phyloP scores from a whole-genome alignment of 2,797 vertebrate species.

The Acanthopagrus latus region DNA sequence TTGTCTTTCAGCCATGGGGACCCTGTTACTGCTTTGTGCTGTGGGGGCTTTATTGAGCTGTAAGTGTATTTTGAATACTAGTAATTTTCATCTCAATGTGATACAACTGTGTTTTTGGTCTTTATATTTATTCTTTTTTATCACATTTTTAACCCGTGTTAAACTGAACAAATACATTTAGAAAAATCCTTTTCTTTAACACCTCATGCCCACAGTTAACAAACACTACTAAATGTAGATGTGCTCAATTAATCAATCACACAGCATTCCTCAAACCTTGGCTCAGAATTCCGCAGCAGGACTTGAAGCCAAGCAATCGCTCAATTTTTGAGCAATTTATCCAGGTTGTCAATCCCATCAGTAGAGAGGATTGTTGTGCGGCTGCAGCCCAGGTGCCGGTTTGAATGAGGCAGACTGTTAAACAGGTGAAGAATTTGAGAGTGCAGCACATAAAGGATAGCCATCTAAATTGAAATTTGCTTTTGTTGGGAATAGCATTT shows the following conservation, averaged over 20 bases:
- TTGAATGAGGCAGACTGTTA: slow-evolving; percentile 63
- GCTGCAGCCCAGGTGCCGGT: slow-evolving; percentile 28
- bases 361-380: slow-evolving; percentile 43
- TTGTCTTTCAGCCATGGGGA: slow-evolving; percentile 76
- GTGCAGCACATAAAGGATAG: slow-evolving; percentile 54
- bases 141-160: slow-evolving; percentile 9
- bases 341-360: slow-evolving; percentile 52
- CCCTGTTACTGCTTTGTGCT: slow-evolving; percentile 62
- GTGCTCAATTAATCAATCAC: slow-evolving; percentile 27
- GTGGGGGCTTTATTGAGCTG: slow-evolving; percentile 63
- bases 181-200: background rate
- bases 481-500: slow-evolving; percentile 71
- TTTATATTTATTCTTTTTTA: background rate
- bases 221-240: slow-evolving; percentile 6
- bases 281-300: slow-evolving; percentile 28
- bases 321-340: slow-evolving; percentile 62
- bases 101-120: background rate
- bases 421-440: slow-evolving; percentile 55
- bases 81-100: background rate
- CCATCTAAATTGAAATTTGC: slow-evolving; percentile 72
- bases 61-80: slow-evolving; percentile 58
- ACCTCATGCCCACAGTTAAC: background rate
- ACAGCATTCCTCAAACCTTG: slow-evolving; percentile 12
- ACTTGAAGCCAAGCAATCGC: slow-evolving; percentile 41
- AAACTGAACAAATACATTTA: background rate